phyloP scores from a whole-genome alignment of 2,797 vertebrate genomes.

The Hylomyscus alleni region DNA sequence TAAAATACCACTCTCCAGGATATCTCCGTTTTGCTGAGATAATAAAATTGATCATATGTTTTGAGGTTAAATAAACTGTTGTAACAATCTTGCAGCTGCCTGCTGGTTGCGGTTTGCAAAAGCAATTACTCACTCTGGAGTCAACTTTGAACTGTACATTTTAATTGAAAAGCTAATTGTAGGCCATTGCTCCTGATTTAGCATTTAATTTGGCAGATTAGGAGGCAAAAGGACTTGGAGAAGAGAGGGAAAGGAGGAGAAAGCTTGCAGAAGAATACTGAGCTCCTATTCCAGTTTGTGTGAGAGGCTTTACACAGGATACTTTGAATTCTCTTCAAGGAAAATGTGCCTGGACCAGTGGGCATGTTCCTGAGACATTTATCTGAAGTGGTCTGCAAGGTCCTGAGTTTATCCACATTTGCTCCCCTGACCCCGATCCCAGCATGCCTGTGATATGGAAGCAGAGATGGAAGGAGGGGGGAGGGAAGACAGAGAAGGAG shows the following conservation, averaged over 20 bases:
- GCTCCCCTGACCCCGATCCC: not conserved
- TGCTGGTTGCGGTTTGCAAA: constrained; percentile 83
- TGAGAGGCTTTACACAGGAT: constrained; percentile 21
- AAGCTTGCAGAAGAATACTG: constrained; percentile 29
- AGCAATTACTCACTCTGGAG: constrained; percentile 81
- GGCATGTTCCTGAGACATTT: not conserved
- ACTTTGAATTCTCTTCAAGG: not conserved
- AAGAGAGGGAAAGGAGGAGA: constrained; percentile 22
- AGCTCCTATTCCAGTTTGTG: constrained; percentile 23
- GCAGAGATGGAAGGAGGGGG: not conserved
- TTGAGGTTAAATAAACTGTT: constrained; percentile 85
- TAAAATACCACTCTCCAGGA: constrained; percentile 70
- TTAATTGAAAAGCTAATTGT: constrained; percentile 84
- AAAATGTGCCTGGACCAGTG: not conserved
- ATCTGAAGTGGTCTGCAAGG: not conserved
- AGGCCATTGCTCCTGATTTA: constrained; percentile 72
- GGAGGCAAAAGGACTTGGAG: constrained; percentile 49
- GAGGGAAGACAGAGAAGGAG: too few relatives aligned
- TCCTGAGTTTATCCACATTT: constrained; percentile 19
- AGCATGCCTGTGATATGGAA: not conserved
- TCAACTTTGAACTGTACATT: constrained; percentile 80
- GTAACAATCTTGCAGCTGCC: constrained; percentile 81
- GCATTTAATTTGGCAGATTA: constrained; percentile 77
- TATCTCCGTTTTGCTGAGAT: constrained; percentile 76
- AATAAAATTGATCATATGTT: constrained; percentile 86